These are phyloP conservation scores for Teleogryllus occipitalis DNA, from an alignment of 1,140 invertebrate species.

Conservation along the genomic window DNA sequence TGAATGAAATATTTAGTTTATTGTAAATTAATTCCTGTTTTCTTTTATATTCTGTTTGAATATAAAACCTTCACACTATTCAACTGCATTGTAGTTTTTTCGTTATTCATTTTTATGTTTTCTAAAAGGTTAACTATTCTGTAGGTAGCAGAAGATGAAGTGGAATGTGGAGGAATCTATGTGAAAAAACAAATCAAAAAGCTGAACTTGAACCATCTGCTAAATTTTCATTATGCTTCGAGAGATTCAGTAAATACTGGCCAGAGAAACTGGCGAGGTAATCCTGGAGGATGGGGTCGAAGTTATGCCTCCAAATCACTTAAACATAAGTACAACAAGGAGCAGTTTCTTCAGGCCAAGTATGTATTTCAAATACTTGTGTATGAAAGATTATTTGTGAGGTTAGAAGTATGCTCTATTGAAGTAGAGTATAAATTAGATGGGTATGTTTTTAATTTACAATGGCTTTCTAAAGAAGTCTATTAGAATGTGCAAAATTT, in stretches of 20 bases:
- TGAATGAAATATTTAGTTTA: too few species aligned
- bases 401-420: background rate
- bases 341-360: conserved; percentile 91
- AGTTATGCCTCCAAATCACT: conserved; percentile 31
- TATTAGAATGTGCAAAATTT: too few species aligned
- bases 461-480: too few species aligned
- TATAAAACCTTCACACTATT: too few species aligned
- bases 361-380: conserved; percentile 38
- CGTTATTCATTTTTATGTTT: too few species aligned
- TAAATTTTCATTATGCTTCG: conserved; percentile 75
- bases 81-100: too few species aligned
- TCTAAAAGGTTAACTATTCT: background rate
- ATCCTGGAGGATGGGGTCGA: conserved; percentile 14
- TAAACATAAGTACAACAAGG: conserved; percentile 75
- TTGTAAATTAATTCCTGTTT: too few species aligned
- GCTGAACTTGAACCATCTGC: conserved; percentile 84
- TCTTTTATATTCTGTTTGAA: too few species aligned
- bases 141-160: conserved; percentile 40
- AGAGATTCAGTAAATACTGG: conserved; percentile 36
- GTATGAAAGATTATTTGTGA: background rate
- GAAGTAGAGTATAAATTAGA: too few species aligned
- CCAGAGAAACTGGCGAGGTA: conserved; percentile 3
- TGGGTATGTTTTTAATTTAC: too few species aligned
- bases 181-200: conserved; percentile 71
- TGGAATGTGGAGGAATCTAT: conserved; percentile 72